Evolutionary conservation across 1,140 invertebrate species (phyloP).

Genomic region (Melitaea cinxia): DNA sequence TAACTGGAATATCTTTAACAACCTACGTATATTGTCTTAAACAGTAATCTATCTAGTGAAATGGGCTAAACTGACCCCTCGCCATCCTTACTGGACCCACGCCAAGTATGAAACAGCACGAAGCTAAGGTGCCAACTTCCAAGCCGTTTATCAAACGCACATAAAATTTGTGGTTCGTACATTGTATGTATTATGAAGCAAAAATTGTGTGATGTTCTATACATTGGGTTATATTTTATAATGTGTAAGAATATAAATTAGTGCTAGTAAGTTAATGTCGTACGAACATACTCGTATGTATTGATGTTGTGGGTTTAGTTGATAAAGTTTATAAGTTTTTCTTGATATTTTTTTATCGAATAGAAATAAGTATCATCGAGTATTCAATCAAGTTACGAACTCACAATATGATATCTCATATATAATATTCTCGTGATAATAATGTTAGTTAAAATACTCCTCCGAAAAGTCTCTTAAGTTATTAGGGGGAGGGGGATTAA

Average conservation of each 20-base stretch:
- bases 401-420: too few species aligned
- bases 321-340: too few species aligned
- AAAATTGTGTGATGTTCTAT: neutral
- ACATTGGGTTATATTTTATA: neutral
- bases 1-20: neutral
- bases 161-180: constrained; percentile 2
- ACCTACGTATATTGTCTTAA: neutral
- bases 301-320: too few species aligned
- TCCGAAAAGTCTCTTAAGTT: too few species aligned
- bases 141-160: neutral
- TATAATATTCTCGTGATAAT: too few species aligned
- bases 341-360: too few species aligned
- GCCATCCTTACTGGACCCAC: constrained; percentile 1
- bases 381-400: too few species aligned
- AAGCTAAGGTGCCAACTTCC: neutral
- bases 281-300: neutral
- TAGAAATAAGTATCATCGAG: too few species aligned
- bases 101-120: neutral
- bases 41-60: neutral
- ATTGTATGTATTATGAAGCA: neutral
- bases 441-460: too few species aligned
- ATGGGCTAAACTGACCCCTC: neutral
- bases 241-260: too few species aligned
- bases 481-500: too few species aligned
- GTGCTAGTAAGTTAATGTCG: neutral